Conservation (phyloP, 2,113 vertebrate species). For the Xenotilapia longispinis region DNA sequence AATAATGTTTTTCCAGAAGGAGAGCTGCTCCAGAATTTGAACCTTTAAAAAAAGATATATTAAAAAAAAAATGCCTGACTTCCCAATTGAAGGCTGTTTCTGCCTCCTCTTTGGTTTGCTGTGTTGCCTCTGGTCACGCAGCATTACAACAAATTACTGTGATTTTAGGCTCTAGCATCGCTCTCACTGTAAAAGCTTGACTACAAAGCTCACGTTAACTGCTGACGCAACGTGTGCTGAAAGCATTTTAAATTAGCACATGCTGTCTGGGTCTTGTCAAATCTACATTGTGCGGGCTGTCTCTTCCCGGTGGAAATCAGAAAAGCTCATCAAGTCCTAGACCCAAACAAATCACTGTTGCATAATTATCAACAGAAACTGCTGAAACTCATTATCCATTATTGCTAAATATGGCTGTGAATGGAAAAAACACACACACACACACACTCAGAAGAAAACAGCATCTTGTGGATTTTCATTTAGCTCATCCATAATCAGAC, state of each 20-base stretch:
- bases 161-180: background rate
- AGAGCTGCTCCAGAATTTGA: background rate
- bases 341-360: slow-evolving; percentile 28
- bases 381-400: background rate
- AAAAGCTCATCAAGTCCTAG: slow-evolving; percentile 29
- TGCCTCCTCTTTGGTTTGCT: background rate
- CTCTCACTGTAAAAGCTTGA: background rate
- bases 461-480: background rate
- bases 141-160: background rate
- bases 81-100: background rate
- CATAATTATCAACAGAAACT: slow-evolving; percentile 31
- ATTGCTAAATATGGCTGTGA: background rate
- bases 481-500: background rate
- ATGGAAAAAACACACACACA: background rate
- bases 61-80: background rate
- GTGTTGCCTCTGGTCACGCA: background rate
- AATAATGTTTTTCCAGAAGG: background rate
- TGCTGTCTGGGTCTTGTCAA: background rate
- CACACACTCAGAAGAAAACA: background rate
- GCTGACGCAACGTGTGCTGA: background rate
- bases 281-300: background rate
- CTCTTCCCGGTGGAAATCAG: background rate
- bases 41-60: accelerated
- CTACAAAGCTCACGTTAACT: background rate
- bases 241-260: background rate